phyloP scores from a whole-genome alignment of 2,888 invertebrate species.

The Cantharis lateralis region DNA sequence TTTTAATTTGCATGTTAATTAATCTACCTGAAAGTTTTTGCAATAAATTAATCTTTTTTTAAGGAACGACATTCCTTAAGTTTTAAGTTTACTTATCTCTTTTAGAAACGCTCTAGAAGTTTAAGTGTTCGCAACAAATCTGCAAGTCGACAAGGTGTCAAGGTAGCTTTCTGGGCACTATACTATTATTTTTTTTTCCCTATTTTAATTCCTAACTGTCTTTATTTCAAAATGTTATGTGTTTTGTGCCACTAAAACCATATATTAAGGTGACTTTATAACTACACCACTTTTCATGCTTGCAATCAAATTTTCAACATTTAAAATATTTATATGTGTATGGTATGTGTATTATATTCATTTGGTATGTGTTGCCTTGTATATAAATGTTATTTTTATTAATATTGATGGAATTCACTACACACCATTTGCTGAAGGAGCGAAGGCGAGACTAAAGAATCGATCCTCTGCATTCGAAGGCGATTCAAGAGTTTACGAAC shows the following conservation, averaged over 20 bases:
- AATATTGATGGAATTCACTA: neutral
- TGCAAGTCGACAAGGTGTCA: slow-evolving; percentile 60
- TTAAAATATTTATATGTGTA: neutral
- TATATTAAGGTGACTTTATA: neutral
- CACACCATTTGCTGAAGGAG: neutral
- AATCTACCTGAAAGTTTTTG: neutral
- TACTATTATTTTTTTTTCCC: neutral
- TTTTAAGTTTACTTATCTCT: slow-evolving; percentile 44
- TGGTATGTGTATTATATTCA: neutral
- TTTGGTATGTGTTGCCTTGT: neutral
- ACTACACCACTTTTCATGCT: neutral
- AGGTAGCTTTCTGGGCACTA: slow-evolving; percentile 54
- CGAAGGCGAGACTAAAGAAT: neutral
- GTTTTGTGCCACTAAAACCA: neutral
- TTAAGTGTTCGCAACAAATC: slow-evolving; percentile 63
- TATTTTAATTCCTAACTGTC: neutral
- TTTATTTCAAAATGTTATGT: neutral
- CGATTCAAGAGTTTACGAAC: neutral
- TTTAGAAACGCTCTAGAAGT: slow-evolving; percentile 63
- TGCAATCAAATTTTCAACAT: neutral
- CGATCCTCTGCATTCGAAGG: too few relatives aligned
- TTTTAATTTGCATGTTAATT: neutral
- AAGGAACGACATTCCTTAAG: neutral
- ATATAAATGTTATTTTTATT: neutral
- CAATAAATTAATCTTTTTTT: neutral